Evolutionary conservation across 1,140 invertebrate species (phyloP).

Genomic region (Pemphigus obesinymphae): DNA sequence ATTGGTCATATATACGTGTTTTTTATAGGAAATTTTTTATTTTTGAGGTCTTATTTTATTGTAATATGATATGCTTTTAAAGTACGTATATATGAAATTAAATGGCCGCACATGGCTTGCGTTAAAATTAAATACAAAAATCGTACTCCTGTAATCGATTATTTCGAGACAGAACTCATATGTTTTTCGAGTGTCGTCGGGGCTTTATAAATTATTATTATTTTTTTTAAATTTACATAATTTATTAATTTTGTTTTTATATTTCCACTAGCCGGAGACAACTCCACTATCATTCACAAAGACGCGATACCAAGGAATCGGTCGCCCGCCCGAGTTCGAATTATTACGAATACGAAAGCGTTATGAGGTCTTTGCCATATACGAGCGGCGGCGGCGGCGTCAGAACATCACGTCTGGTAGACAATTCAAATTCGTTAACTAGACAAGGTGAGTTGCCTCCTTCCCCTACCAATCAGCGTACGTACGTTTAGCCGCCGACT

Average conservation of each 20-base stretch:
- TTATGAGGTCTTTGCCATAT: slow-evolving; percentile 47
- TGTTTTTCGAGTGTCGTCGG: too few species aligned
- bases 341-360: slow-evolving; percentile 77
- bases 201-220: too few species aligned
- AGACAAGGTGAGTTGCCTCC: slow-evolving; percentile 43
- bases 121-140: too few species aligned
- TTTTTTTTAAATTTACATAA: too few species aligned
- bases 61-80: too few species aligned
- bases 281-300: slow-evolving; percentile 71
- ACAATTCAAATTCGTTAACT: slow-evolving; percentile 45
- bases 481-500: neutral
- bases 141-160: too few species aligned
- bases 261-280: slow-evolving; percentile 57
- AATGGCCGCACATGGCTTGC: too few species aligned
- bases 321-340: slow-evolving; percentile 67
- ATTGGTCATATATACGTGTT: too few species aligned
- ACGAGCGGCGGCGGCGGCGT: slow-evolving; percentile 54
- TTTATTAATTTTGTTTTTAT: neutral
- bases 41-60: too few species aligned
- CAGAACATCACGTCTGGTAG: slow-evolving; percentile 45
- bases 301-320: slow-evolving; percentile 61
- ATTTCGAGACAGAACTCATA: too few species aligned
- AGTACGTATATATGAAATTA: too few species aligned
- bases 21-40: too few species aligned
- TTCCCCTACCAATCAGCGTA: slow-evolving; percentile 35